Conservation (phyloP, 2,797 vertebrate species). For the Oreochromis mossambicus region DNA sequence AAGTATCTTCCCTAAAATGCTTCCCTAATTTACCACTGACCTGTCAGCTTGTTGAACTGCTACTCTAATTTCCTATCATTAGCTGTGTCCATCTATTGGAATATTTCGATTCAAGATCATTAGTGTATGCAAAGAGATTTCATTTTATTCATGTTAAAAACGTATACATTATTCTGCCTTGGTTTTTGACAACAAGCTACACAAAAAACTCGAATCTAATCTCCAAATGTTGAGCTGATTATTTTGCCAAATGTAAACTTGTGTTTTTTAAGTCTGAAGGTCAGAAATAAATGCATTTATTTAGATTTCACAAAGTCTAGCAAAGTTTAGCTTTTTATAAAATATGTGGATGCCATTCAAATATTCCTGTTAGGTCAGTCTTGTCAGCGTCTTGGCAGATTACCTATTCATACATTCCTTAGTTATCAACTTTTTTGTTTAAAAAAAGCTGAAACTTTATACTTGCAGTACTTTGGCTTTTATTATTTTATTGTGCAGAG, state of each 20-base stretch:
- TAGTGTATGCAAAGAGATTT: not conserved
- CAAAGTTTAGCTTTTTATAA: not conserved
- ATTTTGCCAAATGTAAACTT: not conserved
- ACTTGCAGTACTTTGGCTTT: not conserved
- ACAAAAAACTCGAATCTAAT: not conserved
- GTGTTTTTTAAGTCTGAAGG: not conserved
- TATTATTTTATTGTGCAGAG: not conserved
- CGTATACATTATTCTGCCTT: not conserved
- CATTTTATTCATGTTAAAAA: not conserved
- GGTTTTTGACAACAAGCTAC: not conserved
- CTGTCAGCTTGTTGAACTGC: not conserved
- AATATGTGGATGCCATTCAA: not conserved
- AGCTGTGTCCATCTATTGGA: constrained; percentile 29
- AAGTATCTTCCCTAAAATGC: not conserved
- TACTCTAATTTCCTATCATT: not conserved
- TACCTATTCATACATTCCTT: not conserved
- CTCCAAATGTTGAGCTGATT: not conserved
- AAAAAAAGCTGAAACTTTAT: not conserved
- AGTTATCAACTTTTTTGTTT: not conserved
- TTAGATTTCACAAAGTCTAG: not conserved
- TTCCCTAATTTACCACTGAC: constrained; percentile 22
- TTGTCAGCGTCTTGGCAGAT: not conserved
- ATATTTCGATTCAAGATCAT: constrained; percentile 23
- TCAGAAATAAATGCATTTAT: not conserved
- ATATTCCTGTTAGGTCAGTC: not conserved